Evolutionary conservation across 2,888 invertebrate species (phyloP), one percentile per base, ranked within the genome.

Genomic region (Cancer borealis): DNA sequence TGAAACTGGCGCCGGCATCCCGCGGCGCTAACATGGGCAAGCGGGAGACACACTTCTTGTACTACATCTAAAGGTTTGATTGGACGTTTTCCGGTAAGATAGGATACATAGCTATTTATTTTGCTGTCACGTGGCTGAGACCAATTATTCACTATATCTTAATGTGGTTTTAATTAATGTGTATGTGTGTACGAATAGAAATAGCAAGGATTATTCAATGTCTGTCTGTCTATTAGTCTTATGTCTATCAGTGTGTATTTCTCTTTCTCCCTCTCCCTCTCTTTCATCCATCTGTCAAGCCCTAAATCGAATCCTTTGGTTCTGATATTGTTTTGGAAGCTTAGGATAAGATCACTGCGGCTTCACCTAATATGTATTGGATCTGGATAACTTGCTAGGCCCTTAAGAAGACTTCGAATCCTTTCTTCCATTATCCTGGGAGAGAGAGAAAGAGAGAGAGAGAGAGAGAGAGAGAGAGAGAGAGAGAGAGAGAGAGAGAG

Each of bases 191-290:
- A 54, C 10, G 54, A 66, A 21, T 66, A n/a, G 66, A 66, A 66
- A 4, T n/a, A 21, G 54, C 54, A 54, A 39, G 66, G 66, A 21
- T 66, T 66, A 14, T 66, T 66, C 60, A 17, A 8, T 66, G 14
- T 66, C 60, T 66, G 14, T 8, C 60, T 66, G 14, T 66, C 60
- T 66, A 12, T 66, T 17, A 17, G 14, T 66, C 12, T 66, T 66
- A 12, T 66, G 14, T 66, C 60, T 66, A 12, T 66, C 60, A 4
- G n/a, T 66, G n/a, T 66, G n/a, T 66, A 21, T 66, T n/a, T 66
- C n/a, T 66, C 66, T 66, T n/a, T 66, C 66, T 66, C 66, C n/a
- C 66, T 66, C 66, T 66, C 66, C n/a, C n/a, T 66, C 66, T 66
- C 66, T n/a, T 21, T n/a, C 21, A 39, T 79, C 79, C 14, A 26